These are phyloP conservation scores for Carduelis carduelis DNA, from an alignment of 2,797 vertebrate genomes.

Conservation along the genomic window DNA sequence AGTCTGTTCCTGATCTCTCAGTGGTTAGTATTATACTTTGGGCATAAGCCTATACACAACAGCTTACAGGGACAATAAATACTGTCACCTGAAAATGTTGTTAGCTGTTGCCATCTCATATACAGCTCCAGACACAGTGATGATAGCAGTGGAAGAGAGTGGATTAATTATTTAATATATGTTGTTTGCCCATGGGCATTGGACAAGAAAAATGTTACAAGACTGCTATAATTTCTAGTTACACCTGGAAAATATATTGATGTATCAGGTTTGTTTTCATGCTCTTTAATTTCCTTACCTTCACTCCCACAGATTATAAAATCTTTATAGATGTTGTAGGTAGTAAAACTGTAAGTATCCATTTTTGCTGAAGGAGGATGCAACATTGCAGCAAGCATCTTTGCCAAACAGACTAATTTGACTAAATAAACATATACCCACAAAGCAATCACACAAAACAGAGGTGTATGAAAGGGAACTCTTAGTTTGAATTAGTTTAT, in stretches of 20 bases:
- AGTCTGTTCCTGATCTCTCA: neutral
- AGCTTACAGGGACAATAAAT: neutral
- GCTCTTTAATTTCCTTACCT: conserved; percentile 35
- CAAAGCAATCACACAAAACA: neutral
- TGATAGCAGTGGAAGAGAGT: neutral
- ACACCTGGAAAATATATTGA: conserved; percentile 9
- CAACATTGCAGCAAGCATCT: neutral
- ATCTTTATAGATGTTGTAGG: conserved; percentile 35
- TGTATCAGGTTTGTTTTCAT: conserved; percentile 28
- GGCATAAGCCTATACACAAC: neutral
- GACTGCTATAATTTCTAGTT: neutral
- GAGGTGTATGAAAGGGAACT: neutral
- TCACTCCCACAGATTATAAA: conserved; percentile 34
- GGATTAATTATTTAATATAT: conserved; percentile 12
- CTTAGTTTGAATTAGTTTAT: neutral
- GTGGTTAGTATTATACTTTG: neutral
- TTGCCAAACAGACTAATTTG: conserved; percentile 5
- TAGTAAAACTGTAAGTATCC: conserved; percentile 26
- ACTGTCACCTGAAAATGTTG: neutral
- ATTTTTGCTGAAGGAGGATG: neutral
- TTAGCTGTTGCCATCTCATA: neutral
- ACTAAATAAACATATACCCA: conserved; percentile 5
- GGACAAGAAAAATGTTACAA: neutral
- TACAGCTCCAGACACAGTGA: neutral
- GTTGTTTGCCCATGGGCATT: neutral